phyloP scores from a whole-genome alignment of 1,140 invertebrate species.

The Hycleus phaleratus region DNA sequence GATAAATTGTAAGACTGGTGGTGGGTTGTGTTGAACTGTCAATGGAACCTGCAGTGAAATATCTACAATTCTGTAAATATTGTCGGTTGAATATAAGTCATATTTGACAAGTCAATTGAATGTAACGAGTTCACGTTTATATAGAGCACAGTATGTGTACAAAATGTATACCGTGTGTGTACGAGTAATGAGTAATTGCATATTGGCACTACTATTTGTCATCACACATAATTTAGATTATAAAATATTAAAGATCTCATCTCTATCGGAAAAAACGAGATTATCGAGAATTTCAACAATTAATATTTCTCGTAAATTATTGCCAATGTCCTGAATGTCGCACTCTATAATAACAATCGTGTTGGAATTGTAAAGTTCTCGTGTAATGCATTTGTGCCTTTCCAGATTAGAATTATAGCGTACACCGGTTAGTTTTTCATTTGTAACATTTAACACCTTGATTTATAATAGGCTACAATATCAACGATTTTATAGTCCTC shows the following conservation, averaged over 20 bases:
- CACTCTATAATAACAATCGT: too few relatives aligned
- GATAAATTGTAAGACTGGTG: too few relatives aligned
- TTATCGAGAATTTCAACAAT: constrained; percentile 2
- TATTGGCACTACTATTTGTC: constrained; percentile 28
- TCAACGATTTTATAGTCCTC: constrained; percentile 19
- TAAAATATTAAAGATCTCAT: too few relatives aligned
- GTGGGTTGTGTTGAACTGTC: too few relatives aligned
- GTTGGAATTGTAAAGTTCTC: neutral
- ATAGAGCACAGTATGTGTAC: constrained; percentile 12
- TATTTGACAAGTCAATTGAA: constrained; percentile 28
- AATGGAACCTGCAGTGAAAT: too few relatives aligned
- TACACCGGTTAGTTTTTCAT: constrained; percentile 32
- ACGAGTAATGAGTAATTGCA: constrained; percentile 31
- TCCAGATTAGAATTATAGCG: constrained; percentile 22
- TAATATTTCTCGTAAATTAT: neutral
- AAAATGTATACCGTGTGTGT: constrained; percentile 17
- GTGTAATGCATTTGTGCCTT: constrained; percentile 11
- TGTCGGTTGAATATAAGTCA: constrained; percentile 17
- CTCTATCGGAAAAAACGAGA: neutral
- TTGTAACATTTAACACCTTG: constrained; percentile 29
- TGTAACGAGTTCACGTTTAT: constrained; percentile 20
- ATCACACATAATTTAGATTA: constrained; percentile 17
- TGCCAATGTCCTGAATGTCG: neutral
- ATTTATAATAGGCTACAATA: constrained; percentile 24
- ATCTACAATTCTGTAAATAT: too few relatives aligned